Percentiles rank a stretch among this genome's conserved stretches.
Evolutionary conservation across 1,140 invertebrate species (phyloP).

Genomic region (Lerema accius): DNA sequence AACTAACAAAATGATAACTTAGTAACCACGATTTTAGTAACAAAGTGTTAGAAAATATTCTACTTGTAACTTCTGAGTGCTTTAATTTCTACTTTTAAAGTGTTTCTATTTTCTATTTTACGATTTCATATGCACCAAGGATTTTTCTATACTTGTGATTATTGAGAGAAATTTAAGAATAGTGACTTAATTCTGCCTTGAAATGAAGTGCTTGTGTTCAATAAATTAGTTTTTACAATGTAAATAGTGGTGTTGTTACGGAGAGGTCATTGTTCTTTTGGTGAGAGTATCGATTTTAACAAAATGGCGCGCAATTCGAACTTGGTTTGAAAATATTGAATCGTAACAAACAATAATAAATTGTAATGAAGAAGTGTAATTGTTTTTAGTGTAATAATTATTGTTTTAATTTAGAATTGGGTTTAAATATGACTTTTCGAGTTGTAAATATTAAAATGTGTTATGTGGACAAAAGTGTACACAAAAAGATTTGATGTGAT

Average conservation of each 20-base stretch:
- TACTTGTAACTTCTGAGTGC: slow-evolving; percentile 9
- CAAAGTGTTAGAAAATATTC: slow-evolving; percentile 1
- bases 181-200: not conserved
- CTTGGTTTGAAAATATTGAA: not conserved
- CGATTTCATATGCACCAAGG: not conserved
- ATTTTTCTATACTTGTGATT: not conserved
- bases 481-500: too few species aligned
- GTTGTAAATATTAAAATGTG: too few species aligned
- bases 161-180: not conserved
- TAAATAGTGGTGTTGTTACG: slow-evolving; percentile 36
- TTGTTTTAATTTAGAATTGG: slow-evolving; percentile 1
- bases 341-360: slow-evolving; percentile 7
- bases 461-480: too few species aligned
- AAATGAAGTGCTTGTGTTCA: not conserved
- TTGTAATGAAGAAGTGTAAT: not conserved
- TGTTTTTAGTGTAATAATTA: too few species aligned
- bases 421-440: too few species aligned
- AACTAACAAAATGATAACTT: slow-evolving; percentile 34
- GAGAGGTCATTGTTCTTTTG: slow-evolving; percentile 65
- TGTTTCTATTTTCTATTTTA: not conserved
- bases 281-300: slow-evolving; percentile 64
- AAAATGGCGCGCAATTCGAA: slow-evolving; percentile 67
- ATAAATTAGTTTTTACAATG: slow-evolving; percentile 5
- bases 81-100: slow-evolving; percentile 4
- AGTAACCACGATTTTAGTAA: slow-evolving; percentile 11